A percentile compares a stretch with the other conserved stretches of the same genome.
phyloP scores from a whole-genome alignment of 2,888 invertebrate genomes.

The Lasioglossum lativentre region DNA sequence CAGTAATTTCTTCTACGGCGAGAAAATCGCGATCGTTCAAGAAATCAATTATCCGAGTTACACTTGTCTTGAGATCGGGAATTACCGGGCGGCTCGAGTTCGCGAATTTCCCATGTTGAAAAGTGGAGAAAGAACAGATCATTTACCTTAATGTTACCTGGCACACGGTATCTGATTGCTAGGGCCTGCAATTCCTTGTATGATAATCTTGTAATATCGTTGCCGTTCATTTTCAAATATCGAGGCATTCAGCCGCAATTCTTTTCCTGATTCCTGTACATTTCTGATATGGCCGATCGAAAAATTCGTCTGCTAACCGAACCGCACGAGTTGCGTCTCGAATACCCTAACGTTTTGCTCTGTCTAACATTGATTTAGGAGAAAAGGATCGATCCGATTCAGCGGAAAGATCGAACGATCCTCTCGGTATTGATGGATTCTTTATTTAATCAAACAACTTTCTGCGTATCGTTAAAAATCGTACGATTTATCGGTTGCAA shows the following conservation, averaged over 20 bases:
- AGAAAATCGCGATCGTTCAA: conserved; percentile 43
- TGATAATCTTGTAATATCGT: conserved; percentile 77
- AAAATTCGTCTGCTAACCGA: conserved; percentile 61
- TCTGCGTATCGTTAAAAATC: background rate
- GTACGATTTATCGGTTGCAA: background rate
- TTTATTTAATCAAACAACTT: background rate
- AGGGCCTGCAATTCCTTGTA: conserved; percentile 81
- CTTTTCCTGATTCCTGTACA: conserved; percentile 37
- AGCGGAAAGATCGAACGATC: background rate
- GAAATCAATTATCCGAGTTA: conserved; percentile 24
- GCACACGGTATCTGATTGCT: conserved; percentile 78
- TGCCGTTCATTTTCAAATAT: conserved; percentile 72
- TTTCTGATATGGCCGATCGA: conserved; percentile 62
- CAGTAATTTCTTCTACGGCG: conserved; percentile 77
- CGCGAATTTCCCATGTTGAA: background rate
- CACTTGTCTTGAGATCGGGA: conserved; percentile 3
- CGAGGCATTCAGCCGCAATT: conserved; percentile 34
- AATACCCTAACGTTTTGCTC: conserved; percentile 10
- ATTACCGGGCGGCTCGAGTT: background rate
- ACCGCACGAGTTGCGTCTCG: conserved; percentile 19
- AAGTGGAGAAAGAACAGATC: background rate
- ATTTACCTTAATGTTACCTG: conserved; percentile 82
- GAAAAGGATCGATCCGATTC: background rate
- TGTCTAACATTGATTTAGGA: background rate
- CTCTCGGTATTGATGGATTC: background rate